These are phyloP conservation scores for Epinotia brunnichana DNA, from an alignment of 2,888 invertebrate genomes.

Conservation along the genomic window DNA sequence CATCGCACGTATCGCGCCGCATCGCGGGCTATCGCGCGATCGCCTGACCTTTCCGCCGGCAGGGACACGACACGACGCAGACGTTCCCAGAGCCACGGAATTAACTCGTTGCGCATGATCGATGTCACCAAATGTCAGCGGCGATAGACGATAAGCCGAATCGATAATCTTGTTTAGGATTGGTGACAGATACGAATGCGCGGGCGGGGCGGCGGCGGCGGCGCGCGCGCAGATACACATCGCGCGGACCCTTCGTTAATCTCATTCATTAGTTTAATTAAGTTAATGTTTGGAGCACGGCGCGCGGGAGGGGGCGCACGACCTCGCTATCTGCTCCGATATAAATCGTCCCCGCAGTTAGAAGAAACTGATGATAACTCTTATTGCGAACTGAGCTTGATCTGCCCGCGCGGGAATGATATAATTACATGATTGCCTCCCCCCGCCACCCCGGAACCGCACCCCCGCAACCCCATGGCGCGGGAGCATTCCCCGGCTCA, in stretches of 20 bases:
- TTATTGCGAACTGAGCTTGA: conserved; percentile 63
- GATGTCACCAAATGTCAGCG: conserved; percentile 43
- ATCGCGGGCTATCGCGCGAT: conserved; percentile 47
- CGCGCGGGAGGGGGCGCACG: conserved; percentile 45
- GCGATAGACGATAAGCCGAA: conserved; percentile 35
- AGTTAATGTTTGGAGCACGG: conserved; percentile 59
- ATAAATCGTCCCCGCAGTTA: conserved; percentile 57
- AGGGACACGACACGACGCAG: conserved; percentile 32
- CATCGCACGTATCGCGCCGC: conserved; percentile 40
- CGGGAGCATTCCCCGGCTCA: conserved; percentile 40
- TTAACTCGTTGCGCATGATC: conserved; percentile 43
- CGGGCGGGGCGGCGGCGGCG: conserved; percentile 41
- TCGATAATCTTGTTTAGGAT: conserved; percentile 38
- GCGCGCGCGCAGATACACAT: conserved; percentile 52
- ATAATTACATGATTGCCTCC: conserved; percentile 66
- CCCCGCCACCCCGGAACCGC: conserved; percentile 41
- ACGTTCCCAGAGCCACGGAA: conserved; percentile 31
- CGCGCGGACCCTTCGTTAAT: conserved; percentile 52
- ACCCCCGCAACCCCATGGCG: conserved; percentile 34
- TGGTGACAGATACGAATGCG: conserved; percentile 53
- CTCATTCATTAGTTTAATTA: conserved; percentile 68
- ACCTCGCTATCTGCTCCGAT: conserved; percentile 46
- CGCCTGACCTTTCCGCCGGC: conserved; percentile 37
- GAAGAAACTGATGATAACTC: conserved; percentile 64
- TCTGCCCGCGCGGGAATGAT: conserved; percentile 64